These are phyloP conservation scores for Falco naumanni DNA, from an alignment of 2,797 vertebrate genomes.

Conservation along the genomic window DNA sequence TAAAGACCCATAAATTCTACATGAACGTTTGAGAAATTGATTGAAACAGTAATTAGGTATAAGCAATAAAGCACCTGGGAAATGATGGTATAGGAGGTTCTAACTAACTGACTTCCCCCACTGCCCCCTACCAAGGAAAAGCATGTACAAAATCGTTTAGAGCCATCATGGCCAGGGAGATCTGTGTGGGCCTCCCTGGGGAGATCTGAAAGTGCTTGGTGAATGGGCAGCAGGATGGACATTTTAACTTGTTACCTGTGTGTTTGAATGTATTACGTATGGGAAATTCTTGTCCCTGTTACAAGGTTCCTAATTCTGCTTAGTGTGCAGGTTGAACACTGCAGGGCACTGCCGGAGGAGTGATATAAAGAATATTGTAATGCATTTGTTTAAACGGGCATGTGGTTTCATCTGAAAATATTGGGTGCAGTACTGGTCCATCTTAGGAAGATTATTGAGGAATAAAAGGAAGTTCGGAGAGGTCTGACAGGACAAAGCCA, in stretches of 20 bases:
- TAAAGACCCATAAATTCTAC: conserved; percentile 33
- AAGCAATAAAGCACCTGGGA: conserved; percentile 31
- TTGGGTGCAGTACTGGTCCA: background rate
- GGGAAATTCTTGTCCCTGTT: background rate
- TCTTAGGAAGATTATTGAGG: background rate
- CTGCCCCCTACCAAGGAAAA: background rate
- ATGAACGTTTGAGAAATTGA: conserved; percentile 35
- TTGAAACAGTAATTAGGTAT: conserved; percentile 41
- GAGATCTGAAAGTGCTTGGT: background rate
- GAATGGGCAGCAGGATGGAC: background rate
- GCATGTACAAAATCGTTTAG: background rate
- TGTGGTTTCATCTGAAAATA: background rate
- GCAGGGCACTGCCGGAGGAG: background rate
- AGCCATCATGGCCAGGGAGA: fast-evolving
- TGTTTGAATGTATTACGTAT: background rate
- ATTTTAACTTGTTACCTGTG: background rate
- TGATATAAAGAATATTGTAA: background rate
- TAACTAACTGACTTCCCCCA: background rate
- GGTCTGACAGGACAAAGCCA: background rate
- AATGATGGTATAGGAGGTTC: background rate
- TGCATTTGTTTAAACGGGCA: background rate
- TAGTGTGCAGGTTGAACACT: background rate
- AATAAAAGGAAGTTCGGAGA: background rate
- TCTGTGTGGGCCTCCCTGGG: background rate
- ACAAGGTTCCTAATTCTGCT: background rate